phyloP scores from a whole-genome alignment of 2,113 vertebrate genomes.

The Thamnaconus septentrionalis region DNA sequence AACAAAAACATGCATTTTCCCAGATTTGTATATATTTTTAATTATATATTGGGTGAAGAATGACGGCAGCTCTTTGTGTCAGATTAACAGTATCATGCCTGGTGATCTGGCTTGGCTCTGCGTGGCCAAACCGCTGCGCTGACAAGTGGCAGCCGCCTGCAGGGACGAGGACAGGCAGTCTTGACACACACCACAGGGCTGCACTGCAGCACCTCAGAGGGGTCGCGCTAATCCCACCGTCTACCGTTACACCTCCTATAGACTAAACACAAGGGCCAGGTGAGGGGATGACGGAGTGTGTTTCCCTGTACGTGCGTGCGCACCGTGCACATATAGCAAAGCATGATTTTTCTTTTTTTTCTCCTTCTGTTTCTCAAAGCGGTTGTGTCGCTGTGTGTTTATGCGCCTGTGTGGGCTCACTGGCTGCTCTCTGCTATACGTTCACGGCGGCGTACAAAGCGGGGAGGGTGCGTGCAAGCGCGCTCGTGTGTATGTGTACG shows the following conservation, averaged over 20 bases:
- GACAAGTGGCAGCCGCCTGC: conserved; percentile 42
- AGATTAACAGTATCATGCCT: conserved; percentile 39
- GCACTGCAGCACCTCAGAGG: conserved; percentile 50
- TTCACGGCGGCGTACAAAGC: conserved; percentile 35
- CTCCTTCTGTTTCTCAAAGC: neutral
- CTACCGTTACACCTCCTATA: conserved; percentile 68
- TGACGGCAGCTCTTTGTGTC: neutral
- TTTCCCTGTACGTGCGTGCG: neutral
- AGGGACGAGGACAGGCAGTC: conserved; percentile 50
- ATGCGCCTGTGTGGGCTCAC: conserved; percentile 50
- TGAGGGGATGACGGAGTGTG: conserved; percentile 66
- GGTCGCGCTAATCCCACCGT: conserved; percentile 59
- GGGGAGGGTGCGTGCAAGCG: conserved; percentile 37
- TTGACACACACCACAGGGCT: conserved; percentile 60
- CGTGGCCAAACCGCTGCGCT: neutral
- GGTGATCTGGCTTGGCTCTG: conserved; percentile 42
- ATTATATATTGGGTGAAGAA: no score
- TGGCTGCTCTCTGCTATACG: conserved; percentile 28
- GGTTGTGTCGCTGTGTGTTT: conserved; percentile 17
- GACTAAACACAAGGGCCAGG: conserved; percentile 74
- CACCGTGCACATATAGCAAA: conserved; percentile 1
- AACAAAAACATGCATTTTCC: no score
- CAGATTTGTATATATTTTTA: no score
- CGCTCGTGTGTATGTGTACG: conserved; percentile 45
- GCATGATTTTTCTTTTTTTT: conserved; percentile 10